These are phyloP conservation scores for Dendroctonus valens DNA, from an alignment of 1,140 invertebrate genomes.

Conservation along the genomic window DNA sequence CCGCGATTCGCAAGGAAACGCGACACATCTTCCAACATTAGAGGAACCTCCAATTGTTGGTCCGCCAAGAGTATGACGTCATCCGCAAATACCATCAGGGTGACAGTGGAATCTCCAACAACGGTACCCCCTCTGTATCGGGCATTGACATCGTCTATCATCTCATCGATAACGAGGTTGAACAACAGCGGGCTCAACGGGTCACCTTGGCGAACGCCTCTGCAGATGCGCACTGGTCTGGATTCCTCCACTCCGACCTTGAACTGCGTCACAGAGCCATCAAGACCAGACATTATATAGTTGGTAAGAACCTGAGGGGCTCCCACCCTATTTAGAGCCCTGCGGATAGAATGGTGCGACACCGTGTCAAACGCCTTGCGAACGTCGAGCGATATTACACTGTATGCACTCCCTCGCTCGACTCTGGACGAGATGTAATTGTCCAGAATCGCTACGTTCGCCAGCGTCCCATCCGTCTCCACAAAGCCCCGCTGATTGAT, in stretches of 20 bases:
- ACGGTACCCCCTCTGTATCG: no score
- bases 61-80: conserved; percentile 27
- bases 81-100: conserved; percentile 28
- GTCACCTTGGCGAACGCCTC: conserved; percentile 56
- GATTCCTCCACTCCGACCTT: conserved; percentile 29
- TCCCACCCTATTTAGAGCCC: conserved; percentile 31
- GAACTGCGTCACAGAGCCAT: conserved; percentile 34
- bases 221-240: conserved; percentile 36
- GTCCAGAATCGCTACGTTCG: conserved; percentile 28
- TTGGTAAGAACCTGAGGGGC: conserved; percentile 1
- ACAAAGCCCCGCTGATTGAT: conserved; percentile 33
- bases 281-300: conserved; percentile 40
- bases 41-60: neutral
- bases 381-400: conserved; percentile 46
- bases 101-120: no score
- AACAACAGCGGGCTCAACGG: conserved; percentile 54
- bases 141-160: no score
- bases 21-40: neutral
- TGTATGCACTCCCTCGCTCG: neutral
- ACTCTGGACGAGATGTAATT: conserved; percentile 12
- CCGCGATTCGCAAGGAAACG: conserved; percentile 10
- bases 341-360: conserved; percentile 43
- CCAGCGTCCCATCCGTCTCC: conserved; percentile 27
- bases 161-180: conserved; percentile 52
- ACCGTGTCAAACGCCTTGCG: conserved; percentile 49